Percentiles rank a stretch among this genome's conserved stretches.
phyloP scores from a whole-genome alignment of 1,140 invertebrate species.

The Euwallacea similis region DNA sequence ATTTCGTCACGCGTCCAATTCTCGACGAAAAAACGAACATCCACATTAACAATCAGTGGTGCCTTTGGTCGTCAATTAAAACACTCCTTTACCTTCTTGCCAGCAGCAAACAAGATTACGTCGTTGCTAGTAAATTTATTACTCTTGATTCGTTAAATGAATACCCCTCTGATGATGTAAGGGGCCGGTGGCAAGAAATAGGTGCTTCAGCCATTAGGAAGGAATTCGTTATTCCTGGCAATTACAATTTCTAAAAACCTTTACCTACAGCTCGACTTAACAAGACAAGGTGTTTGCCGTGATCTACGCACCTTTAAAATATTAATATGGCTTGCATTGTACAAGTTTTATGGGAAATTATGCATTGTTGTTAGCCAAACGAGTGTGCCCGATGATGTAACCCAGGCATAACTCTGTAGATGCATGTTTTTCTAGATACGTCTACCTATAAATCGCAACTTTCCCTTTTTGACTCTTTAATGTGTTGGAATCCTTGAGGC shows the following conservation, averaged over 20 bases:
- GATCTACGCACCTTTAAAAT: constrained; percentile 14
- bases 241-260: too few species aligned
- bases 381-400: constrained; percentile 23
- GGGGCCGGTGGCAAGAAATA: too few species aligned
- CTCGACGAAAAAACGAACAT: not conserved
- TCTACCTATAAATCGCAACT: constrained; percentile 12
- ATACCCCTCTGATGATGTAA: too few species aligned
- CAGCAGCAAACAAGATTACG: too few species aligned
- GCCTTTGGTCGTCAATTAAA: too few species aligned
- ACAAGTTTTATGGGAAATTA: constrained; percentile 7
- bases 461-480: constrained; percentile 15
- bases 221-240: too few species aligned
- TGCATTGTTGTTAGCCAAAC: constrained; percentile 14
- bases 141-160: too few species aligned
- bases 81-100: too few species aligned
- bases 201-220: too few species aligned
- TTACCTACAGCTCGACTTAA: too few species aligned
- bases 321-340: constrained; percentile 12
- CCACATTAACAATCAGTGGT: too few species aligned
- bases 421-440: constrained; percentile 20
- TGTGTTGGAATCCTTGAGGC: constrained; percentile 15
- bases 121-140: too few species aligned
- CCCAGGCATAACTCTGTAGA: constrained; percentile 10
- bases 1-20: not conserved
- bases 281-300: not conserved